Evolutionary conservation across 1,140 invertebrate genomes (phyloP).

Genomic region (Chionoecetes opilio): DNA sequence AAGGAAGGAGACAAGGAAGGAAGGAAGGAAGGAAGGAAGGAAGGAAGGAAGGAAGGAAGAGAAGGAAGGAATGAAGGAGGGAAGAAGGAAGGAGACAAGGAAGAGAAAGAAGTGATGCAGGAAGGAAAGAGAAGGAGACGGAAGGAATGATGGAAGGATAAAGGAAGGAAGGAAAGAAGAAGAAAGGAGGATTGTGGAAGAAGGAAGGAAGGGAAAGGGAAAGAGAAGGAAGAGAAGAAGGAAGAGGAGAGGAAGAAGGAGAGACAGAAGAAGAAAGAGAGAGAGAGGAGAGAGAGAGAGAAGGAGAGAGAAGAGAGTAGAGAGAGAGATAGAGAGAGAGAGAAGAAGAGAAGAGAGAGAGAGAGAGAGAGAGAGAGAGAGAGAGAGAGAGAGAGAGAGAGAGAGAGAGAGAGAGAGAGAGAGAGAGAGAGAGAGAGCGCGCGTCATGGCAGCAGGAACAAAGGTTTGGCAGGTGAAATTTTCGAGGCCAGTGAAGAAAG

Average conservation of each 20-base stretch:
- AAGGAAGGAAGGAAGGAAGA: background rate
- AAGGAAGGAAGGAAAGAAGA: constrained; percentile 21
- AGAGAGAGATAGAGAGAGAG: background rate
- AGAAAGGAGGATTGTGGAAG: no score
- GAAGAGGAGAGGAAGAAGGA: background rate
- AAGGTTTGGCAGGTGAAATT: constrained; percentile 19
- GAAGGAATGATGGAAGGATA: background rate
- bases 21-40: background rate
- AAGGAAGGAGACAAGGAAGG: no score
- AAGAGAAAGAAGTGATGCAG: background rate
- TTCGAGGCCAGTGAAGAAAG: background rate
- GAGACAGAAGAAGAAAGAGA: background rate
- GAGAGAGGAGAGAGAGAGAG: constrained; percentile 4
- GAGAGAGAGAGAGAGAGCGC: background rate
- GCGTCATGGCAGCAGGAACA: background rate
- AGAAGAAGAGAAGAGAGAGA: background rate
- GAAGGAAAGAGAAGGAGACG: background rate
- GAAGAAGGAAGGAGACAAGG: constrained; percentile 2
- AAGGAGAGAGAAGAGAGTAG: background rate
- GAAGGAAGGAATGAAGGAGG: background rate
- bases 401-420: constrained; percentile 34
- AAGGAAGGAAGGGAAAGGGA: no score
- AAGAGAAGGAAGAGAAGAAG: no score
- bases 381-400: constrained; percentile 21
- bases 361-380: background rate